These are phyloP conservation scores for Ochropleura leucogaster DNA, from an alignment of 2,888 invertebrate species.

Conservation along the genomic window DNA sequence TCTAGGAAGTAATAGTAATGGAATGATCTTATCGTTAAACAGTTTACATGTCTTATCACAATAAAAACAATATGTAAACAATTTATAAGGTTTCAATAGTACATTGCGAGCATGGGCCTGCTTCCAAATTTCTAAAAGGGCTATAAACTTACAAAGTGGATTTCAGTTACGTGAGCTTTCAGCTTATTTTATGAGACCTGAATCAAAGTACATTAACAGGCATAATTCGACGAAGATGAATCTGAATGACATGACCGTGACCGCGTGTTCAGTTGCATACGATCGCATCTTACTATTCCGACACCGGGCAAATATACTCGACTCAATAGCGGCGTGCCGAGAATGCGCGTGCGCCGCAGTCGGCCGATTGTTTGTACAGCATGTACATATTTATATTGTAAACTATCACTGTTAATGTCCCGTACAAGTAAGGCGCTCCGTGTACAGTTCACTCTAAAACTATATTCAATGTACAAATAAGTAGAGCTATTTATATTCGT, in stretches of 20 bases:
- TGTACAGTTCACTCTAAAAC: constrained; percentile 58
- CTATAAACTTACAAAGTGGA: not conserved
- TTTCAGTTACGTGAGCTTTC: not conserved
- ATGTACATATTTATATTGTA: constrained; percentile 66
- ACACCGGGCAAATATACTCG: not conserved
- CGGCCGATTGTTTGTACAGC: constrained; percentile 58
- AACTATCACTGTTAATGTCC: constrained; percentile 64
- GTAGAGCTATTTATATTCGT: constrained; percentile 17
- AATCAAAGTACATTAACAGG: not conserved
- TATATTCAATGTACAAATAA: constrained; percentile 48
- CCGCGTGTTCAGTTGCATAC: no score
- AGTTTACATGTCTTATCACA: no score
- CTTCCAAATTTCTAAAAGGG: not conserved
- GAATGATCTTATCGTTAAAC: no score
- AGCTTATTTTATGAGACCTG: not conserved
- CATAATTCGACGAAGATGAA: not conserved
- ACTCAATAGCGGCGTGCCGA: not conserved
- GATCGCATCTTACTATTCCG: not conserved
- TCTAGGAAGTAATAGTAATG: not conserved
- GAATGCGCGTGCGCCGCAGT: not conserved
- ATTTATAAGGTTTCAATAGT: not conserved
- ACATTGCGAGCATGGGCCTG: not conserved
- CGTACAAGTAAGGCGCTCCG: constrained; percentile 45
- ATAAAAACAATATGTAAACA: not conserved
- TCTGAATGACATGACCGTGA: not conserved